phyloP scores from a whole-genome alignment of 2,888 invertebrate species.

The Zhengitettix transpicula region DNA sequence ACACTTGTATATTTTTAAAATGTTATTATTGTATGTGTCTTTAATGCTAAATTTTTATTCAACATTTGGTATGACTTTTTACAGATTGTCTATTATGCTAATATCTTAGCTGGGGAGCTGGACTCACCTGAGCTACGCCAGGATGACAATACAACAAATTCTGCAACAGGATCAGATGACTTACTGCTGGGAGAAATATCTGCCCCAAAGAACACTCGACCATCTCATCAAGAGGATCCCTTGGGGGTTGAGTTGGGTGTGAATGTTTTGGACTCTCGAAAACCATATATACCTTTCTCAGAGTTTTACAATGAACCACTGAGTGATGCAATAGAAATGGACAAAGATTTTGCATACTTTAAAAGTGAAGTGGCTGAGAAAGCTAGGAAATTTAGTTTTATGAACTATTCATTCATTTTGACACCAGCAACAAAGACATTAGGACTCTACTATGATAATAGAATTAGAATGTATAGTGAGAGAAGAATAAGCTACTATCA shows the following conservation, averaged over 20 bases:
- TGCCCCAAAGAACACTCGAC: slow-evolving; percentile 21
- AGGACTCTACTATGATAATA: slow-evolving; percentile 83
- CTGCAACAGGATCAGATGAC: slow-evolving; percentile 18
- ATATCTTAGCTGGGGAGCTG: slow-evolving; percentile 65
- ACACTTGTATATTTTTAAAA: too few species aligned
- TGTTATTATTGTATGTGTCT: too few species aligned
- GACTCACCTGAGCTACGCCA: slow-evolving; percentile 42
- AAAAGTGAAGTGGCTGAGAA: slow-evolving; percentile 35
- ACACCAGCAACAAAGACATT: slow-evolving; percentile 84
- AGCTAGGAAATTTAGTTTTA: slow-evolving; percentile 59
- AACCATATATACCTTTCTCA: slow-evolving; percentile 66
- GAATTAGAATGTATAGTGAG: slow-evolving; percentile 89
- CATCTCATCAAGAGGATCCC: slow-evolving; percentile 36
- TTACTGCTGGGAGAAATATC: slow-evolving; percentile 27
- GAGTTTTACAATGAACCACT: slow-evolving; percentile 91
- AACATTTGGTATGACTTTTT: slow-evolving; percentile 8
- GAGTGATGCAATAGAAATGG: slow-evolving; percentile 86
- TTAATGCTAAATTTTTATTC: too few species aligned
- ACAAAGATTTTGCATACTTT: slow-evolving; percentile 81
- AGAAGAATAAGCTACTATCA: slow-evolving; percentile 71
- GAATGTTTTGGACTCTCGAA: slow-evolving; percentile 62
- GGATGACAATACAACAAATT: slow-evolving; percentile 26
- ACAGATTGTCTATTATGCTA: slow-evolving; percentile 73
- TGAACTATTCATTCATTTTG: slow-evolving; percentile 78
- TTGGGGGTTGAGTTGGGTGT: slow-evolving; percentile 58